phyloP scores from a whole-genome alignment of 2,888 invertebrate genomes.

The Tetropium fuscum region DNA sequence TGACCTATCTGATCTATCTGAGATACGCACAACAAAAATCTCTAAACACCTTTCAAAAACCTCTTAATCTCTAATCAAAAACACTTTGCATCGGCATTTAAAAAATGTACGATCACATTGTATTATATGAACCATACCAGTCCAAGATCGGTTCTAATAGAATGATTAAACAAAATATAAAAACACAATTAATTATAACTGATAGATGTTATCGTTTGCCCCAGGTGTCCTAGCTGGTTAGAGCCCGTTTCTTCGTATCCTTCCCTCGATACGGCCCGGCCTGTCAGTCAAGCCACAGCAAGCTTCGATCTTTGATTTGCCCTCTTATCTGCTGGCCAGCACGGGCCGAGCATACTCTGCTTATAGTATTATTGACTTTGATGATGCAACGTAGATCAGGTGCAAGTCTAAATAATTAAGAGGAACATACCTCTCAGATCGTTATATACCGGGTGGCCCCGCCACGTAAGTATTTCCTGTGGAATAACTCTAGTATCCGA shows the following conservation, averaged over 20 bases:
- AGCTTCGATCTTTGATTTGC: constrained; percentile 56
- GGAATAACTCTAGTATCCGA: too few species aligned
- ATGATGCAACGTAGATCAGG: constrained; percentile 16
- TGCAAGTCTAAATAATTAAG: neutral
- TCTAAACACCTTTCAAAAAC: constrained; percentile 35
- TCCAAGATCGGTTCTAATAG: constrained; percentile 62
- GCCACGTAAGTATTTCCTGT: too few species aligned
- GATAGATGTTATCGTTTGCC: constrained; percentile 64
- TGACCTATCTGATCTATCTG: constrained; percentile 37
- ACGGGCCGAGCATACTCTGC: constrained; percentile 32
- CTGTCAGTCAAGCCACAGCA: constrained; percentile 58
- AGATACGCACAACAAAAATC: constrained; percentile 27
- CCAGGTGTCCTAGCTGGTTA: constrained; percentile 63
- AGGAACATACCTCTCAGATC: too few species aligned
- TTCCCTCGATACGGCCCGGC: constrained; percentile 53
- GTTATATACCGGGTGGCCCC: too few species aligned
- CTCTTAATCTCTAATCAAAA: constrained; percentile 41
- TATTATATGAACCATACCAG: constrained; percentile 41
- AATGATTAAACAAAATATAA: constrained; percentile 67
- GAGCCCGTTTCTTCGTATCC: constrained; percentile 37
- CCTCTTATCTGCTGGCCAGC: constrained; percentile 46
- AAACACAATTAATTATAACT: constrained; percentile 67
- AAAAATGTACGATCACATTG: constrained; percentile 59
- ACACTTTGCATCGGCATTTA: constrained; percentile 61
- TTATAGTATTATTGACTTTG: constrained; percentile 20